Evolutionary conservation across 2,888 invertebrate species (phyloP).

Genomic region (Hoplodrina blanda): DNA sequence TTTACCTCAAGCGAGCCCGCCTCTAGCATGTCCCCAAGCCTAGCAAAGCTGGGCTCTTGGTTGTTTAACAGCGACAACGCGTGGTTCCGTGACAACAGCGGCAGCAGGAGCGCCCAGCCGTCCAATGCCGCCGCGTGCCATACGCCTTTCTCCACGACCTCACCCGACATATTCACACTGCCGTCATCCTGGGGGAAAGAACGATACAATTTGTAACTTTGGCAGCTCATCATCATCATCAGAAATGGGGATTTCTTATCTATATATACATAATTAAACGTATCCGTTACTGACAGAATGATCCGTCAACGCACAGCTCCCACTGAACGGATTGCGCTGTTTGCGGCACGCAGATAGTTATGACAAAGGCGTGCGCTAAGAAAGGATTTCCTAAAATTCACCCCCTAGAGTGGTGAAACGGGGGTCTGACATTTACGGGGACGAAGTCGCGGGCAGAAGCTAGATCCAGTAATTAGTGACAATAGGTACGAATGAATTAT

Average conservation of each 20-base stretch:
- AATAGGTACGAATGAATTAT: background rate
- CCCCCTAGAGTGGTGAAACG: too few relatives aligned
- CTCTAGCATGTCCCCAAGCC: constrained; percentile 92
- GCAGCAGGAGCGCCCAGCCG: constrained; percentile 97
- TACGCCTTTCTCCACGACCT: constrained; percentile 92
- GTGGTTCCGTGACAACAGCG: constrained; percentile 94
- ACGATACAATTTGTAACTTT: background rate
- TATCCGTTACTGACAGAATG: too few relatives aligned
- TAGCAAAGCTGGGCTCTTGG: constrained; percentile 69
- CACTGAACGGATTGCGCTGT: too few relatives aligned
- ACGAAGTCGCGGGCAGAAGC: too few relatives aligned
- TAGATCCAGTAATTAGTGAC: too few relatives aligned
- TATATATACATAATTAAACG: too few relatives aligned
- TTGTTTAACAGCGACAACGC: constrained; percentile 89
- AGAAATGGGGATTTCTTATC: background rate
- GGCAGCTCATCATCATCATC: background rate
- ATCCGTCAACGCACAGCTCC: too few relatives aligned
- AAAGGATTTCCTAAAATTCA: too few relatives aligned
- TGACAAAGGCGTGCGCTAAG: too few relatives aligned
- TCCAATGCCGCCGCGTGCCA: constrained; percentile 96
- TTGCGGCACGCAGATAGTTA: too few relatives aligned
- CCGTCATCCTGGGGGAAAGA: constrained; percentile 92
- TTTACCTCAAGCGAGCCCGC: constrained; percentile 72
- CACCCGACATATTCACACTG: constrained; percentile 89
- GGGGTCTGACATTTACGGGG: too few relatives aligned